Base-by-base conservation (phyloP, 2,113 vertebrate species). In the Cyphomyrus plagiostoma region DNA sequence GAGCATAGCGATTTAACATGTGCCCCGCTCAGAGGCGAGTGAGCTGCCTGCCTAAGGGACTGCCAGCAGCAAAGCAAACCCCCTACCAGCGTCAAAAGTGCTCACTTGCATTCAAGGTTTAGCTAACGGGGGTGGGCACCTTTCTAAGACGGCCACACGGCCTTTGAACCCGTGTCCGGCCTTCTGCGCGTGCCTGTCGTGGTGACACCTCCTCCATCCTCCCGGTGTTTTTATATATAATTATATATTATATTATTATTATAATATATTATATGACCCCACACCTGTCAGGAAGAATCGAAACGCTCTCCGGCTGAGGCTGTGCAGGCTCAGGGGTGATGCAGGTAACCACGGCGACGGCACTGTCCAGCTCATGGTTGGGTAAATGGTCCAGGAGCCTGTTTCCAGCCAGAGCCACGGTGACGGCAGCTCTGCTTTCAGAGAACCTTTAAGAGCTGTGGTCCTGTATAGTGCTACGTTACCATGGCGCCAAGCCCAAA, bases 211-310 rank as follows among this genome's bases (percentile, higher is more conserved):
- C 13, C n/a, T 30, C 39, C 89, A 86, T 77, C 52, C 85, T 53
- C 58, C 62, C n/a, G 5, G 30, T 53, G 19, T 93, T 92, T 48
- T 10, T 48, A 48, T 48, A 48, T 48, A 10, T 48, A 48, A 48
- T 48, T 48, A 10, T 48, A 48, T 10, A 46, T 46, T 46, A 46
- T 45, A 46, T 46, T 48, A 48, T 48, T 48, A 48, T 48, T 48
- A 48, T 48, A 0, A 48, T 48, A 1, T 48, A 48, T 48, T 48
- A 48, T 48, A 48, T 48, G 9, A 48, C 94, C 91, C 91, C 91
- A 93, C 35, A 52, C 91, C 93, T 95, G 95, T 95, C 95, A 91
- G 89, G 0, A 39, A 86, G 91, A 95, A 95, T 95, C 90, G 74
- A 94, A 83, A 92, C 91, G 88, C 86, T 89, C 82, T 13, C 26